Percentiles rank a stretch among this genome's conserved stretches.
Conservation (phyloP, 2,113 vertebrate species). For the Spheniscus mendiculus region DNA sequence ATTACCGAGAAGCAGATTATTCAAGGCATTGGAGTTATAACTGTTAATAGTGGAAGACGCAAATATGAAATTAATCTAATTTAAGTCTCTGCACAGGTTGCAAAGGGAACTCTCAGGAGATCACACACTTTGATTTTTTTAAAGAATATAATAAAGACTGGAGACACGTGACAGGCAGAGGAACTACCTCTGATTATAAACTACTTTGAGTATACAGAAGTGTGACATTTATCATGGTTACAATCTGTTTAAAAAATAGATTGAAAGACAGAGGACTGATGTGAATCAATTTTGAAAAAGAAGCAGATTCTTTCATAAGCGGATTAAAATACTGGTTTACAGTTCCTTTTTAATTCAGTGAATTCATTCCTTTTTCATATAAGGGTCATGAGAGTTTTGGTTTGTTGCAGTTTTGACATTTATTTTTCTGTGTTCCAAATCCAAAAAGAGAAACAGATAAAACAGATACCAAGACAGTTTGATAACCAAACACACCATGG, state of each 20-base stretch:
- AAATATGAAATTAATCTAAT: slow-evolving; percentile 36
- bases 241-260: neutral
- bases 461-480: neutral
- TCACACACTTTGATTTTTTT: neutral
- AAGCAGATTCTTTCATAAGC: neutral
- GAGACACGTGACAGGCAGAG: neutral
- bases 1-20: neutral
- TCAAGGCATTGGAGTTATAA: neutral
- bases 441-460: neutral
- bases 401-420: neutral
- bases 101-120: neutral
- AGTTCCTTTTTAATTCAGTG: neutral
- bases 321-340: neutral
- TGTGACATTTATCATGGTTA: neutral
- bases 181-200: neutral
- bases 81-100: neutral
- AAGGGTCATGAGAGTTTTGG: neutral
- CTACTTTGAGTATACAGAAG: neutral
- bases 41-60: neutral
- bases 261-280: neutral
- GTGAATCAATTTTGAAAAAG: neutral
- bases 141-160: neutral
- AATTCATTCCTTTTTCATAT: neutral
- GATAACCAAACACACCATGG: neutral
- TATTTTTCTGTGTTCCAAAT: neutral